A percentile compares a stretch with the other conserved stretches of the same genome.
Evolutionary conservation across 2,113 vertebrate genomes (phyloP).

Genomic region (Misgurnus anguillicaudatus): DNA sequence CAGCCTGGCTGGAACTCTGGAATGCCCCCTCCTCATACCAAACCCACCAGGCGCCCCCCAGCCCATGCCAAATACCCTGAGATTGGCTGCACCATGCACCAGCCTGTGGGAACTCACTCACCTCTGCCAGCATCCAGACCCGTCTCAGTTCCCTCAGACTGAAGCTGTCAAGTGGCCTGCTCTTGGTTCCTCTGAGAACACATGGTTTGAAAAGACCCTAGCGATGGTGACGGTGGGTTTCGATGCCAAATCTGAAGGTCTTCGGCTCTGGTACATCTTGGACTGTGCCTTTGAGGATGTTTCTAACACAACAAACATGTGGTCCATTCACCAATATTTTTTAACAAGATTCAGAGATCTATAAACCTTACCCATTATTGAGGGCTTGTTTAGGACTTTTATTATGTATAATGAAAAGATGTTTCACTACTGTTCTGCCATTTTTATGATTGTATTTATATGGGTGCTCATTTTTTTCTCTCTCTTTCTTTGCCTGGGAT

Average conservation of each 20-base stretch:
- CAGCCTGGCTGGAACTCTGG: constrained; percentile 76
- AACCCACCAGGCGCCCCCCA: constrained; percentile 69
- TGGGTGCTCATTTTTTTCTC: constrained; percentile 62
- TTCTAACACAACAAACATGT: constrained; percentile 34
- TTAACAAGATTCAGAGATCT: constrained; percentile 51
- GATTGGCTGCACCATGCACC: constrained; percentile 1
- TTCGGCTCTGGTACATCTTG: neutral
- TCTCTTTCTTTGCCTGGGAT: constrained; percentile 59
- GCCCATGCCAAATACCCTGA: constrained; percentile 63
- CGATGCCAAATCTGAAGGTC: neutral
- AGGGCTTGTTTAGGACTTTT: constrained; percentile 61
- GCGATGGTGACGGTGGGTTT: neutral
- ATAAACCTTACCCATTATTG: constrained; percentile 64
- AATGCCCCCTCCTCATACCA: constrained; percentile 74
- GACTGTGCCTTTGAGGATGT: neutral
- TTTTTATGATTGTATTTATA: constrained; percentile 76
- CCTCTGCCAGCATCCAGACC: constrained; percentile 34
- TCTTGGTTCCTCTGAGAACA: neutral
- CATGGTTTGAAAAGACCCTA: neutral
- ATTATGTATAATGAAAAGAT: constrained; percentile 68
- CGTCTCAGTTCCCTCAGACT: constrained; percentile 9
- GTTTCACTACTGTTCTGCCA: constrained; percentile 72
- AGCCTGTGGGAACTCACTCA: constrained; percentile 52
- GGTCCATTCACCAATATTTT: constrained; percentile 47
- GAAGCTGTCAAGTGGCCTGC: neutral